Percentiles rank a stretch among this genome's conserved stretches.
These are phyloP conservation scores for Polymixis lichenea DNA, from an alignment of 2,888 invertebrate species.

Conservation along the genomic window DNA sequence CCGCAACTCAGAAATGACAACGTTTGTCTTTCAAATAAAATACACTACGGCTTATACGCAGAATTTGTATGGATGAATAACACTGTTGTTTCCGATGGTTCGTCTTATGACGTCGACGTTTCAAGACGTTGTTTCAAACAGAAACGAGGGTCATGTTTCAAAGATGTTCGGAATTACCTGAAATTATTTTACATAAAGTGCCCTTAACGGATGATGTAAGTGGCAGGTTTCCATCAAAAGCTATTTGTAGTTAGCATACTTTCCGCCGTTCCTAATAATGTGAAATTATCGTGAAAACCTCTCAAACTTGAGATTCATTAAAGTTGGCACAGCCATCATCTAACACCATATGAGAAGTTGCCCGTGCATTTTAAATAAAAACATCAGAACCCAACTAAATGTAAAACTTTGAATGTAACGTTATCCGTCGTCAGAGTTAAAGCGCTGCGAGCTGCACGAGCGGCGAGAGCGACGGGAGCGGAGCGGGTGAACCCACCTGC, in stretches of 20 bases:
- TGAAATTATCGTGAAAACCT: neutral
- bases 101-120: conserved; percentile 36
- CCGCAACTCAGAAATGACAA: conserved; percentile 52
- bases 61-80: conserved; percentile 24
- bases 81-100: conserved; percentile 21
- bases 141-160: conserved; percentile 6
- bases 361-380: conserved; percentile 41
- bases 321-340: conserved; percentile 4
- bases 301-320: neutral
- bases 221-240: conserved; percentile 7
- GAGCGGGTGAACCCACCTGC: conserved; percentile 57
- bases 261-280: neutral
- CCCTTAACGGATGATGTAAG: neutral
- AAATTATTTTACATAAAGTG: neutral
- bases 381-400: conserved; percentile 45
- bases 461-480: conserved; percentile 18
- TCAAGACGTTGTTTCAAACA: conserved; percentile 13
- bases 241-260: neutral
- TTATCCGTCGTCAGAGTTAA: conserved; percentile 60
- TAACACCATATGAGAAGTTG: conserved; percentile 28
- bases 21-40: conserved; percentile 58
- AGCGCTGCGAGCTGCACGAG: conserved; percentile 46
- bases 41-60: conserved; percentile 32
- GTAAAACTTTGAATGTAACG: conserved; percentile 62
- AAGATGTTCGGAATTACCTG: conserved; percentile 1